phyloP scores from a whole-genome alignment of 2,797 vertebrate species.

The Leptatherina wallacei region DNA sequence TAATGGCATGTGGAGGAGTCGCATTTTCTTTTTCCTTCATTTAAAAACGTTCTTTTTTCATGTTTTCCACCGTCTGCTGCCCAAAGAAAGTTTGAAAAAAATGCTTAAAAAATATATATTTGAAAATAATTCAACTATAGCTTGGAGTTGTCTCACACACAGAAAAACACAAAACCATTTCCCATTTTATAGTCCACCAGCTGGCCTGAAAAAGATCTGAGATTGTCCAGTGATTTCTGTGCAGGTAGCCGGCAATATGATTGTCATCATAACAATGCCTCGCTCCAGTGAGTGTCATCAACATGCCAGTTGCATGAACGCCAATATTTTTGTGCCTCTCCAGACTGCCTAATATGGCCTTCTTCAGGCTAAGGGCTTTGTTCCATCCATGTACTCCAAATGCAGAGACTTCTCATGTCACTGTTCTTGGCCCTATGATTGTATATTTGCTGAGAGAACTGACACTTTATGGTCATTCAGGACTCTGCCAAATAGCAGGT shows the following conservation, averaged over 20 bases:
- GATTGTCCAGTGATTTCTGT: slow-evolving; percentile 40
- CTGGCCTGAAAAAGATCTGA: slow-evolving; percentile 30
- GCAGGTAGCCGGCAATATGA: slow-evolving; percentile 33
- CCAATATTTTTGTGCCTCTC: slow-evolving; percentile 38
- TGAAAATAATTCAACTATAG: slow-evolving; percentile 27
- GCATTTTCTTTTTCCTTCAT: slow-evolving; percentile 21
- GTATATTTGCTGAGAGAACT: slow-evolving; percentile 61
- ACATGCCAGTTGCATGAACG: slow-evolving; percentile 31
- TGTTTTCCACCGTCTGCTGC: slow-evolving; percentile 11
- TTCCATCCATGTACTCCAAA: slow-evolving; percentile 58
- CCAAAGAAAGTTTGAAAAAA: slow-evolving; percentile 11
- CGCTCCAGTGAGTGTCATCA: slow-evolving; percentile 42
- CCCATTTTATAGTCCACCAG: slow-evolving; percentile 23
- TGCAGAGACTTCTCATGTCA: slow-evolving; percentile 57
- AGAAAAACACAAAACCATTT: slow-evolving; percentile 1
- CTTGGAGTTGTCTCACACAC: slow-evolving; percentile 19
- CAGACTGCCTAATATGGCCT: slow-evolving; percentile 47
- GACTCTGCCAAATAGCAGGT: slow-evolving; percentile 64
- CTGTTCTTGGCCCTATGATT: slow-evolving; percentile 58
- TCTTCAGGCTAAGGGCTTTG: slow-evolving; percentile 56
- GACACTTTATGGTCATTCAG: slow-evolving; percentile 64
- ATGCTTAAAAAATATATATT: neutral
- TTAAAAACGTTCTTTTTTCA: slow-evolving; percentile 7
- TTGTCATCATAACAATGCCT: slow-evolving; percentile 52
- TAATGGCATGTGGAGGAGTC: slow-evolving; percentile 41